These are phyloP conservation scores for Clistopyga incitator DNA, from an alignment of 2,888 invertebrate genomes.

Conservation along the genomic window DNA sequence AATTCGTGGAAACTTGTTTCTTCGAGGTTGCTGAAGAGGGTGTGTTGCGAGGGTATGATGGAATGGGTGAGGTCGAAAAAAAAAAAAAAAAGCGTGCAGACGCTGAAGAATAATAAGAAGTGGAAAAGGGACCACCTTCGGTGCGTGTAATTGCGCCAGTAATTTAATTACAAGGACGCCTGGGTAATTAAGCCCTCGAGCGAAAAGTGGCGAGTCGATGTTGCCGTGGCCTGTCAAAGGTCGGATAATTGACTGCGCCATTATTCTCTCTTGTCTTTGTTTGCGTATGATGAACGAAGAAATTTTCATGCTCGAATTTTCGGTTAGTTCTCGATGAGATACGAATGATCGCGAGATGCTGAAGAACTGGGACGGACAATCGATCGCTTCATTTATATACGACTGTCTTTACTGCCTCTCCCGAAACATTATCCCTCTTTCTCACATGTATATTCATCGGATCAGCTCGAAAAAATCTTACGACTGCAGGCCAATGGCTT, in stretches of 20 bases:
- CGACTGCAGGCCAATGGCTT: constrained; percentile 19
- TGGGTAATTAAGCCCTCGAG: constrained; percentile 72
- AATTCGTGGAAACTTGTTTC: constrained; percentile 67
- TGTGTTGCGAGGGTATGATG: constrained; percentile 34
- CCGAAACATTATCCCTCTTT: background rate
- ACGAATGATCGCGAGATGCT: constrained; percentile 14
- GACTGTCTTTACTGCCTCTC: background rate
- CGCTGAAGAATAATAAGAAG: constrained; percentile 30
- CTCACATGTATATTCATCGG: constrained; percentile 33
- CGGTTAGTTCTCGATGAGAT: background rate
- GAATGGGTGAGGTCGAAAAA: constrained; percentile 33
- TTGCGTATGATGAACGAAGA: background rate
- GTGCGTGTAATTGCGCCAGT: constrained; percentile 65
- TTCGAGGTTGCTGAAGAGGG: constrained; percentile 23
- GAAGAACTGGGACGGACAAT: constrained; percentile 16
- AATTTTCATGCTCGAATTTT: constrained; percentile 26
- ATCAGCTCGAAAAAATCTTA: constrained; percentile 10
- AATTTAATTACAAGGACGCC: constrained; percentile 66
- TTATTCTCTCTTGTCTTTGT: background rate
- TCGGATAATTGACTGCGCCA: constrained; percentile 15
- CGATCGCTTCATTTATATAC: constrained; percentile 14
- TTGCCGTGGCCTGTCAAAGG: background rate
- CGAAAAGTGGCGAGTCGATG: constrained; percentile 42
- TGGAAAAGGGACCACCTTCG: constrained; percentile 58
- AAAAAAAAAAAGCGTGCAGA: constrained; percentile 35